These are phyloP conservation scores for Leiothrix lutea DNA, from an alignment of 2,113 vertebrate genomes.

Conservation along the genomic window DNA sequence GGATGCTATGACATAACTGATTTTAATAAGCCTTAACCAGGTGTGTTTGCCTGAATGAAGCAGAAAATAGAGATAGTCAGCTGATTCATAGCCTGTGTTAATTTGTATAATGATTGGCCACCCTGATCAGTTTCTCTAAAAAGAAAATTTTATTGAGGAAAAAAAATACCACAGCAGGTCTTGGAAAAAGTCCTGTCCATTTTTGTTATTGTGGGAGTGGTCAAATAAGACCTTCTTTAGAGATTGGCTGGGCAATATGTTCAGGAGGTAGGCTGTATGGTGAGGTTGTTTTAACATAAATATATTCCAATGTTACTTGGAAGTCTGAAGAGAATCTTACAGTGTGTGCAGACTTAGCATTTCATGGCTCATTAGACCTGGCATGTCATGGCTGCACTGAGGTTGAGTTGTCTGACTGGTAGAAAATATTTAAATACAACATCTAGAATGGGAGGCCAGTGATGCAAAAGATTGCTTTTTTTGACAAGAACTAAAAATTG, in stretches of 20 bases:
- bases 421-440: not conserved
- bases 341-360: not conserved
- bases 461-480: not conserved
- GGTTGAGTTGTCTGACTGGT: not conserved
- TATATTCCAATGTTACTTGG: fast-evolving
- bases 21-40: not conserved
- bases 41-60: not conserved
- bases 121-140: not conserved
- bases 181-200: not conserved
- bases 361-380: not conserved
- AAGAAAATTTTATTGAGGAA: not conserved
- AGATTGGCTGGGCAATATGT: not conserved
- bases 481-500: not conserved
- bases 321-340: not conserved
- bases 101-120: not conserved
- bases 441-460: not conserved
- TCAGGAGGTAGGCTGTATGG: not conserved
- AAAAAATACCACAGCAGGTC: not conserved
- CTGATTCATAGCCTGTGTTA: not conserved
- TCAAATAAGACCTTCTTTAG: not conserved
- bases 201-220: not conserved
- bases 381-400: not conserved
- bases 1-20: not conserved
- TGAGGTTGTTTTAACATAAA: not conserved
- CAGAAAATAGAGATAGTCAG: not conserved